phyloP scores from a whole-genome alignment of 2,113 vertebrate species.

The Sterrhoptilus dennistouni region DNA sequence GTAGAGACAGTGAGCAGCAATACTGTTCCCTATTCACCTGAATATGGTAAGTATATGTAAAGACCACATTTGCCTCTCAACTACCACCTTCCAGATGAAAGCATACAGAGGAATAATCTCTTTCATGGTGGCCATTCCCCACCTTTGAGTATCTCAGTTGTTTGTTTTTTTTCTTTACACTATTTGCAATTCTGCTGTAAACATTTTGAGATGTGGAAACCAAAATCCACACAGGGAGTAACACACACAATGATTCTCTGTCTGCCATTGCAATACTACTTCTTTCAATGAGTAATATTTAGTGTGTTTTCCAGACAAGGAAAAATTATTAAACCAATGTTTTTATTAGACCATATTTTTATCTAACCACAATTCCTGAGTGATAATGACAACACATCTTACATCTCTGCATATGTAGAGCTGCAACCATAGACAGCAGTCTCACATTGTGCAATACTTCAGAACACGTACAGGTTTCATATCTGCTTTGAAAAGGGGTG shows the following conservation, averaged over 20 bases:
- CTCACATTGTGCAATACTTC: background rate
- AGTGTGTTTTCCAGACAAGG: background rate
- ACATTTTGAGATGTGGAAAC: background rate
- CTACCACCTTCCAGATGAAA: background rate
- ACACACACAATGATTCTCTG: fast-evolving
- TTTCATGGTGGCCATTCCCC: background rate
- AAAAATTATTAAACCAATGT: background rate
- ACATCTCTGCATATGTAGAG: background rate
- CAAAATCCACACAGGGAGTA: background rate
- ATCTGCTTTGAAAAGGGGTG: background rate
- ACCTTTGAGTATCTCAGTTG: background rate
- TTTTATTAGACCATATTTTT: background rate
- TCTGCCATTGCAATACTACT: background rate
- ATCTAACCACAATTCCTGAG: background rate
- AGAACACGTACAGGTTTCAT: background rate
- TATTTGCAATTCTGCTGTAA: background rate
- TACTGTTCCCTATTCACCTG: background rate
- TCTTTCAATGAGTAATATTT: background rate
- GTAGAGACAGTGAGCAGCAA: background rate
- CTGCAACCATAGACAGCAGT: background rate
- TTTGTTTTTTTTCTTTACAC: background rate
- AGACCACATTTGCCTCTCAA: background rate
- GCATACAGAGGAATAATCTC: background rate
- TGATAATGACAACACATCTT: background rate
- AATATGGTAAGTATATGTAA: background rate